Base-by-base conservation (phyloP, 2,797 vertebrate genomes). In the Buphagus erythrorhynchus region DNA sequence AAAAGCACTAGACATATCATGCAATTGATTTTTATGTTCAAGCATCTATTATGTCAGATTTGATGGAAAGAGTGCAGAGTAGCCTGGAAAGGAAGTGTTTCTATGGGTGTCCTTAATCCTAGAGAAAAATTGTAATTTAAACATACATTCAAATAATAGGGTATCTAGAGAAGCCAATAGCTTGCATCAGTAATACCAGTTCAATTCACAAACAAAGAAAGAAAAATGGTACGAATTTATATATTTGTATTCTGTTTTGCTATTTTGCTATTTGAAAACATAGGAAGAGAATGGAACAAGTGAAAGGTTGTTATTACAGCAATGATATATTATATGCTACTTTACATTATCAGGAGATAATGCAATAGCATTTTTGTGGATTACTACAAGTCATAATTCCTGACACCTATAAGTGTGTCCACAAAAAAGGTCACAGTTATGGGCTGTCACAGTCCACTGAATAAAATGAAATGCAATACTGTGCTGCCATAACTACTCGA, bases 1-100 rank as follows among this genome's bases (percentile, higher is more conserved):
- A 71, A 91, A 96, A 96, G 31, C 35, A 68, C 48, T 54, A 90
- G 83, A 90, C 13, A 1, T 73, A 88, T 49, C 78, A 45, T 43
- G 36, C 67, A 86, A 89, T 93, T 93, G 86, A 90, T 91, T 95
- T 96, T 96, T 95, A 96, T 95, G 79, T 75, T 94, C 52, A 83
- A 66, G 76, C 17, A 84, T 77, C 91, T 94, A 91, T 91, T 94
- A 88, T 78, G 65, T 86, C 74, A 95, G 58, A 62, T 92, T 95
- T 97, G 85, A 96, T 73, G 59, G 94, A 96, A 97, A 89, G 48
- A 93, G 74, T 38, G 42, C 54, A 88, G 68, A 48, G 51, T 26
- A 69, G 21, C 63, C 52, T 86, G 51, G 42, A 95, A 97, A 77
- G 13, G 16, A 75, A 68, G 18, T 76, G 59, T 94, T 96, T 96